phyloP scores from a whole-genome alignment of 2,113 vertebrate species.

The Solea senegalensis region DNA sequence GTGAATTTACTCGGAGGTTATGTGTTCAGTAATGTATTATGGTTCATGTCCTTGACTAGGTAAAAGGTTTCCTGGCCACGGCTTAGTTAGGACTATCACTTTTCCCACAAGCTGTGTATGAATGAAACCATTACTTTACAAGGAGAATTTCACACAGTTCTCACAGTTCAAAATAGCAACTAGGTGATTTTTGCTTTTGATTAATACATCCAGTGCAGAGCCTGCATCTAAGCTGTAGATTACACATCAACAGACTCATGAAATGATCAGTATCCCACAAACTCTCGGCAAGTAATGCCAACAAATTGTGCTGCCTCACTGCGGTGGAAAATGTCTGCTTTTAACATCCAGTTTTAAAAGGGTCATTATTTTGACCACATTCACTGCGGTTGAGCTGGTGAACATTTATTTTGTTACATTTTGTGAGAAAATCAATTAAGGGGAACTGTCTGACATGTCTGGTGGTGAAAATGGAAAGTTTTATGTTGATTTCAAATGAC shows the following conservation, averaged over 20 bases:
- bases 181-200: conserved; percentile 15
- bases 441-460: conserved; percentile 1
- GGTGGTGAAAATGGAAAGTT: neutral
- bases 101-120: neutral
- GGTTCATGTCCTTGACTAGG: neutral
- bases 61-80: neutral
- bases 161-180: conserved; percentile 7
- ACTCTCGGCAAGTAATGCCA: conserved; percentile 27
- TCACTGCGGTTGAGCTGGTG: neutral
- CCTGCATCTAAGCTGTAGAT: conserved; percentile 9
- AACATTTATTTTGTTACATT: conserved; percentile 4
- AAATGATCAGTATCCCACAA: conserved; percentile 21
- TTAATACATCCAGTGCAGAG: conserved; percentile 2
- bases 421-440: conserved; percentile 1
- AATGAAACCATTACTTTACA: neutral
- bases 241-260: conserved; percentile 24
- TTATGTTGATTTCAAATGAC: conserved; percentile 15
- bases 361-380: conserved; percentile 21
- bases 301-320: conserved; percentile 30
- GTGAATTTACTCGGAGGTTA: neutral
- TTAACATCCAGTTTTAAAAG: conserved; percentile 15
- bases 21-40: neutral
- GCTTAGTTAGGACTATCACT: neutral
- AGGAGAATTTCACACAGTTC: neutral
- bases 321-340: conserved; percentile 1